Conservation (phyloP, 2,888 invertebrate genomes). For the Tinea pellionella region DNA sequence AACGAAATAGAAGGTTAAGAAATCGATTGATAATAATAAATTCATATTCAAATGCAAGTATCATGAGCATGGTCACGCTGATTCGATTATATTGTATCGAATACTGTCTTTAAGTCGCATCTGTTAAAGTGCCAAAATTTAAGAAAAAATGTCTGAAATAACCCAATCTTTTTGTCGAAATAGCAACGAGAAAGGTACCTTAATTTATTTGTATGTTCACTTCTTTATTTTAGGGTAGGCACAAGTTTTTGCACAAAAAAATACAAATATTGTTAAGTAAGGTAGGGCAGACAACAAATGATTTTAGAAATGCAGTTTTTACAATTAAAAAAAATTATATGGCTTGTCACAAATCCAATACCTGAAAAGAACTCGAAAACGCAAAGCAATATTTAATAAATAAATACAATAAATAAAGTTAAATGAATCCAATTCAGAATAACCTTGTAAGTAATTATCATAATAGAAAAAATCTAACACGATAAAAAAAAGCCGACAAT, state of each 20-base stretch:
- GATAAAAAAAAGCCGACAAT: not conserved
- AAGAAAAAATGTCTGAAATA: not conserved
- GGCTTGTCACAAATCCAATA: no score
- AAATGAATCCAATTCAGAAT: not conserved
- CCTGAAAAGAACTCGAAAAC: no score
- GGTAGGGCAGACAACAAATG: no score
- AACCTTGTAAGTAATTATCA: not conserved
- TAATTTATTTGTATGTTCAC: not conserved
- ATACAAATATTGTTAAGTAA: no score
- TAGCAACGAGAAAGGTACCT: not conserved
- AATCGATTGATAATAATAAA: not conserved
- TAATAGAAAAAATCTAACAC: not conserved
- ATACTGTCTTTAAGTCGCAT: not conserved
- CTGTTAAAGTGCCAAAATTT: not conserved
- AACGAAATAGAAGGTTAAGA: not conserved
- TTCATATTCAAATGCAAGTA: not conserved
- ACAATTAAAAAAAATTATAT: no score
- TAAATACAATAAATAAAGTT: no score
- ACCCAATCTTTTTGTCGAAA: not conserved
- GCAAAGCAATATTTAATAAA: no score
- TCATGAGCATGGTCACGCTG: not conserved
- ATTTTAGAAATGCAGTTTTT: no score
- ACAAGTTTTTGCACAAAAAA: not conserved
- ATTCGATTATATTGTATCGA: not conserved
- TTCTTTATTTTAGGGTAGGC: not conserved